Conservation (phyloP, 2,113 vertebrate species). For the Plecturocebus donacophilus region DNA sequence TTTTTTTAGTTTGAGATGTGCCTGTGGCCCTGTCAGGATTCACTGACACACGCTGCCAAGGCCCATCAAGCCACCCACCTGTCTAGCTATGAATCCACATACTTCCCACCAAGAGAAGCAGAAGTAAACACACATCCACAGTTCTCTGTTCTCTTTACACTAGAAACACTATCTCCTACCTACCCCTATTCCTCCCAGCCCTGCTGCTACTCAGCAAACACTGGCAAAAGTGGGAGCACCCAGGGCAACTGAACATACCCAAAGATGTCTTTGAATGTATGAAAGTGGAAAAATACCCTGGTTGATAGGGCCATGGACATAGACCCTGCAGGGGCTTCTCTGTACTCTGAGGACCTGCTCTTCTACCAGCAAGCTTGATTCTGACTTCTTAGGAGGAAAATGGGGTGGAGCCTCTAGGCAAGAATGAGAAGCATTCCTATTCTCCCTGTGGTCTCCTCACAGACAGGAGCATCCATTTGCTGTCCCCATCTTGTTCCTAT, state of each 20-base stretch:
- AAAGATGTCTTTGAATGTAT: not conserved
- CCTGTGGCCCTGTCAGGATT: not conserved
- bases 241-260: not conserved
- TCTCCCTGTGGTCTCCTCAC: not conserved
- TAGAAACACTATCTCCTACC: not conserved
- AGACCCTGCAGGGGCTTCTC: not conserved
- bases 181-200: not conserved
- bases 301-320: not conserved
- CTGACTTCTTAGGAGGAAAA: constrained; percentile 15
- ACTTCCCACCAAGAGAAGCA: not conserved
- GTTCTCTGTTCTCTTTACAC: not conserved
- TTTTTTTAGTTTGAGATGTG: not conserved
- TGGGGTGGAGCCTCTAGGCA: not conserved
- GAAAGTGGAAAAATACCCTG: not conserved
- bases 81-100: not conserved
- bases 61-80: not conserved
- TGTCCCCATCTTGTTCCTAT: not conserved
- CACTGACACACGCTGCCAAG: not conserved
- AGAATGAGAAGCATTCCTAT: not conserved
- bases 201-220: constrained; percentile 8
- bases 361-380: not conserved
- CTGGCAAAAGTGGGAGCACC: not conserved
- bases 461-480: not conserved
- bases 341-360: not conserved
- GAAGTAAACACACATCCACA: not conserved